These are phyloP conservation scores for Micromussa lordhowensis DNA, from an alignment of 92 coral and sea anemone species.

Conservation along the genomic window DNA sequence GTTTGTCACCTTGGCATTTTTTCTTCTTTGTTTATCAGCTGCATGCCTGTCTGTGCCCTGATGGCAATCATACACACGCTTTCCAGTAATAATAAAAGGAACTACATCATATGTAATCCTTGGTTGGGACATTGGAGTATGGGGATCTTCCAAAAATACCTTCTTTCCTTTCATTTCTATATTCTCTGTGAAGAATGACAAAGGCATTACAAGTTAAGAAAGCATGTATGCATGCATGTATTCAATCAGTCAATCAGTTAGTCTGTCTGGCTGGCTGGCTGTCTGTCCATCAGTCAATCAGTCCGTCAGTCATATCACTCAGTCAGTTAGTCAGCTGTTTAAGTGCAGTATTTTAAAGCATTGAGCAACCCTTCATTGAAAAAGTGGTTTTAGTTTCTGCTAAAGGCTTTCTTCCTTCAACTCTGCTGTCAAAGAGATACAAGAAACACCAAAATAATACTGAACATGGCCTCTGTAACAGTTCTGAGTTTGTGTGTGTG, in stretches of 20 bases:
- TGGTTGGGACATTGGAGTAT: constrained; percentile 14
- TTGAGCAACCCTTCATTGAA: not conserved
- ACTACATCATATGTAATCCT: constrained; percentile 51
- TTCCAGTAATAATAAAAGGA: constrained; percentile 36
- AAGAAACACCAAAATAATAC: not conserved
- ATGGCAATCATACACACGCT: constrained; percentile 55
- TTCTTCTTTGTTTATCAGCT: constrained; percentile 12
- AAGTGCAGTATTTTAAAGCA: not conserved
- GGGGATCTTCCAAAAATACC: constrained; percentile 65
- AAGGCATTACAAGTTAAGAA: not conserved
- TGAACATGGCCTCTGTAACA: not conserved
- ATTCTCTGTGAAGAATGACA: constrained; percentile 8
- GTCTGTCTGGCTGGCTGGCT: not conserved
- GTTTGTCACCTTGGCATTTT: constrained; percentile 2
- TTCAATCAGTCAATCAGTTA: not conserved
- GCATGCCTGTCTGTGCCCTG: constrained; percentile 52
- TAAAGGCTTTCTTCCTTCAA: not conserved
- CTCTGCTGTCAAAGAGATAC: not conserved
- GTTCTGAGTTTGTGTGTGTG: not conserved
- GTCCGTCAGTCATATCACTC: not conserved
- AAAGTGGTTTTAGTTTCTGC: not conserved
- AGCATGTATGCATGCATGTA: not conserved
- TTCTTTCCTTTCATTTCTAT: constrained; percentile 24
- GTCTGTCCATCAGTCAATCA: not conserved
- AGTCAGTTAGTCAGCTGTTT: not conserved